Percentiles rank a stretch among this genome's conserved stretches.
These are phyloP conservation scores for Drosophila persimilis DNA, from an alignment of 1,140 invertebrate genomes.

Conservation along the genomic window DNA sequence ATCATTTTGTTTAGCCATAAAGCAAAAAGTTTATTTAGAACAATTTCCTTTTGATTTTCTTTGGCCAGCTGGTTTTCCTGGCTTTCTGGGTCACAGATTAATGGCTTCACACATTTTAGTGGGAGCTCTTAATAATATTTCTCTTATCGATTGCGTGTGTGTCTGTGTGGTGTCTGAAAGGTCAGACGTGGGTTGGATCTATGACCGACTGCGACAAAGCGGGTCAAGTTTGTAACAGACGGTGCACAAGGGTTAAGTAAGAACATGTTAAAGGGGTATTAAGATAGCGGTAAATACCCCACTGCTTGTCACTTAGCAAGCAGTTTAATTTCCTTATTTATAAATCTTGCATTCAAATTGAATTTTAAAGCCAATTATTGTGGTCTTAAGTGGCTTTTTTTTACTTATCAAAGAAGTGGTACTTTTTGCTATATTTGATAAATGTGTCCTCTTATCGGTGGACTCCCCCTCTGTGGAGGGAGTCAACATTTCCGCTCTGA, in stretches of 20 bases:
- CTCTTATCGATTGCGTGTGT: conserved; percentile 25
- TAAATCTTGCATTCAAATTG: no score
- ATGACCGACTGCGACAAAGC: conserved; percentile 10
- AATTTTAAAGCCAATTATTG: no score
- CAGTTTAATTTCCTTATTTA: no score
- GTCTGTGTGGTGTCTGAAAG: conserved; percentile 17
- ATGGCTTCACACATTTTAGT: conserved; percentile 19
- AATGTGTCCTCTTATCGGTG: conserved; percentile 14
- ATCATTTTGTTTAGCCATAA: conserved; percentile 4
- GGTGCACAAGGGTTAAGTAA: background rate
- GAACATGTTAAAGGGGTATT: background rate
- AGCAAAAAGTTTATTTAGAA: conserved; percentile 3
- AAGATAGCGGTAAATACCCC: no score
- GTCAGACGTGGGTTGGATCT: conserved; percentile 33
- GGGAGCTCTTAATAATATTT: conserved; percentile 21
- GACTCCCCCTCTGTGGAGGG: background rate
- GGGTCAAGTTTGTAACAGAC: conserved; percentile 17
- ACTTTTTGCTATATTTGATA: conserved; percentile 5
- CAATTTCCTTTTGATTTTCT: background rate
- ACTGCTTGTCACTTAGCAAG: no score
- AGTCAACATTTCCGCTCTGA: conserved; percentile 17
- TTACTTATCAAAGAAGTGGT: no score
- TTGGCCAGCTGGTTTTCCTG: background rate
- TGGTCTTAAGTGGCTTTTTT: no score
- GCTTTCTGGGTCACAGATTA: conserved; percentile 14